A percentile compares a stretch with the other conserved stretches of the same genome.
phyloP scores from a whole-genome alignment of 2,888 invertebrate genomes.

The Neelides folsomi region DNA sequence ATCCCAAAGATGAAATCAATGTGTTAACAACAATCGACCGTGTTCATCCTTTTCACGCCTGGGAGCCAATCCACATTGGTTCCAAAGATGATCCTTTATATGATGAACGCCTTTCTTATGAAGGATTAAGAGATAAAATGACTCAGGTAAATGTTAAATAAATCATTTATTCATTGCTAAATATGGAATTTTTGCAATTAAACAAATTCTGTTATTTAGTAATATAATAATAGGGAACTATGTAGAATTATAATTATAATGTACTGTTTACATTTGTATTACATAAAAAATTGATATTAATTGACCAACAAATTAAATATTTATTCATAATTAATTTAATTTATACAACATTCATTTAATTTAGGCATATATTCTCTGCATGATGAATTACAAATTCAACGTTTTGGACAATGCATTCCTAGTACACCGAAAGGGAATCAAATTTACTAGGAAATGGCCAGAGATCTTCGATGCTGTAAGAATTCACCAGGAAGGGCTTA shows the following conservation, averaged over 20 bases:
- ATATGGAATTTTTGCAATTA: no score
- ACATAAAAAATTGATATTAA: neutral
- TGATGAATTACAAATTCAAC: conserved; percentile 1
- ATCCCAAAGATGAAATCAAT: neutral
- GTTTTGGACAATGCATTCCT: conserved; percentile 5
- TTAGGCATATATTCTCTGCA: neutral
- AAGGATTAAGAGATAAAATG: conserved; percentile 91
- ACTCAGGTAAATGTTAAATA: conserved; percentile 54
- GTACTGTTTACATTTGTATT: no score
- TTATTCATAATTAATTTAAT: neutral
- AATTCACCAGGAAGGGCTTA: no score
- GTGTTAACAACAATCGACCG: neutral
- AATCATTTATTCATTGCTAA: neutral
- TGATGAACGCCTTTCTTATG: conserved; percentile 84
- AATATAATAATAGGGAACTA: no score
- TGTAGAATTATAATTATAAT: no score
- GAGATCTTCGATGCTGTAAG: no score
- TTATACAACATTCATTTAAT: no score
- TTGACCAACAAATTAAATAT: neutral
- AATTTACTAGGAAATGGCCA: neutral
- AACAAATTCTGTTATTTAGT: no score
- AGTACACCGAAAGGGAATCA: conserved; percentile 4
- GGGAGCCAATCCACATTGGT: conserved; percentile 90
- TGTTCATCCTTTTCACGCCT: conserved; percentile 36
- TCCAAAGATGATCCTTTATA: conserved; percentile 76